Evolutionary conservation across 2,113 vertebrate genomes (phyloP).

Genomic region (Dromiciops gliroides): DNA sequence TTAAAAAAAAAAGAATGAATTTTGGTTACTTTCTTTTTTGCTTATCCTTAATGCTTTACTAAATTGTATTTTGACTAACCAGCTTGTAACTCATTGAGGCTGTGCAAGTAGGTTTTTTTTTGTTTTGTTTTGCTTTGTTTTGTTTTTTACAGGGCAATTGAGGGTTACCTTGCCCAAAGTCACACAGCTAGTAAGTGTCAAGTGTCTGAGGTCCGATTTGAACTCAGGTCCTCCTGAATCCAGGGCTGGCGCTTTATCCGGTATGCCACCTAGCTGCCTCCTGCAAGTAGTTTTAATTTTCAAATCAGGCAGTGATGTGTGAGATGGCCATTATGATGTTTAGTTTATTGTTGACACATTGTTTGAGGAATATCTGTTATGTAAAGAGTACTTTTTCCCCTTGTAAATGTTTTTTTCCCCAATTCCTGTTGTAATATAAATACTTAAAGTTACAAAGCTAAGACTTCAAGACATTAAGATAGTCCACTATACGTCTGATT

Average conservation of each 20-base stretch:
- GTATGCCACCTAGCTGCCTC: too few relatives aligned
- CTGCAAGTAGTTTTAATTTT: slow-evolving; percentile 47
- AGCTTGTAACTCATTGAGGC: neutral
- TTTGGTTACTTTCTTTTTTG: slow-evolving; percentile 23
- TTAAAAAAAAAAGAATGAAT: too few relatives aligned
- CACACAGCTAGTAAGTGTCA: too few relatives aligned
- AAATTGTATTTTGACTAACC: neutral
- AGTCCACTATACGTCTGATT: too few relatives aligned
- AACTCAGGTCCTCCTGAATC: too few relatives aligned
- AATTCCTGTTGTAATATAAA: neutral
- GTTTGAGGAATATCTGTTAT: slow-evolving; percentile 19
- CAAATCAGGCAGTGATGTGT: slow-evolving; percentile 37
- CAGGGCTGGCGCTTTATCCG: too few relatives aligned
- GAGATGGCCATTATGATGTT: slow-evolving; percentile 31
- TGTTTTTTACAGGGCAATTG: too few relatives aligned
- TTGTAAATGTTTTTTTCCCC: slow-evolving; percentile 19
- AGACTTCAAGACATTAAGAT: too few relatives aligned
- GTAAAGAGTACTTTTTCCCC: slow-evolving; percentile 15
- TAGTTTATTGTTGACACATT: slow-evolving; percentile 3
- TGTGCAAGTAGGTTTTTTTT: neutral
- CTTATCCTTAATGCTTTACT: neutral
- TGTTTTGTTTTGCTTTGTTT: too few relatives aligned
- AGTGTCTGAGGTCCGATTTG: too few relatives aligned
- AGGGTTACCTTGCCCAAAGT: too few relatives aligned
- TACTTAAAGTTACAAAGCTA: neutral